Evolutionary conservation across 2,797 vertebrate species (phyloP), one percentile per base, ranked within the genome.

Genomic region (Luscinia megarhynchos): DNA sequence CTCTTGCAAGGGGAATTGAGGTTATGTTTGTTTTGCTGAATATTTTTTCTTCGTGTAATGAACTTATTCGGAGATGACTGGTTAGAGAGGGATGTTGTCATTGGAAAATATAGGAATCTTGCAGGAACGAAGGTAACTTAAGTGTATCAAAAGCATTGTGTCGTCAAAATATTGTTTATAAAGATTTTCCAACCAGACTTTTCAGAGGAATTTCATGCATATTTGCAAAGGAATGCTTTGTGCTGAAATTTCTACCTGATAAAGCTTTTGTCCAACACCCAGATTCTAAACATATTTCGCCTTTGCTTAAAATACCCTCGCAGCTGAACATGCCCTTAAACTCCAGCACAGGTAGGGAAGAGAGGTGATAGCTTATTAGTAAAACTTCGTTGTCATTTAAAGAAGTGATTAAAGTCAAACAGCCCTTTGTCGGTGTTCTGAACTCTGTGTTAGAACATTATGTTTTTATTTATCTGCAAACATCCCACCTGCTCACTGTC

Each of bases 11-110:
- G 64, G 34, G 70, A 87, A 36, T 67, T 62, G 68, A 62, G 93
- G 72, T 62, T 79, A 36, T 69, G 27, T 90, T 92, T 92, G 74
- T 89, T 94, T 90, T 72, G 57, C 72, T 24, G 83, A 84, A 29
- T 74, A 18, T 89, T 94, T 94, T 87, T 86, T 61, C 75, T 89
- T 83, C 67, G 19, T 51, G 62, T 27, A 6, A 50, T 57, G 50
- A 93, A 94, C 90, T 76, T 84, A 30, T 84, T 48, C 6, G 54
- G 77, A 79, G 75, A 17, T 32, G 74, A 83, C 54, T 77, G 54
- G 80, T 72, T 76, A 79, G 86, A 66, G 40, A 89, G 84, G 73
- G 83, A 82, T 76, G 88, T 84, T 95, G 96, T 85, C 82, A 34
- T 62, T 92, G 91, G 87, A 76, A 92, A 86, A 83, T 77, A 87